Base-by-base conservation (phyloP, 1,140 invertebrate genomes). In the Drosophila micromelanica region DNA sequence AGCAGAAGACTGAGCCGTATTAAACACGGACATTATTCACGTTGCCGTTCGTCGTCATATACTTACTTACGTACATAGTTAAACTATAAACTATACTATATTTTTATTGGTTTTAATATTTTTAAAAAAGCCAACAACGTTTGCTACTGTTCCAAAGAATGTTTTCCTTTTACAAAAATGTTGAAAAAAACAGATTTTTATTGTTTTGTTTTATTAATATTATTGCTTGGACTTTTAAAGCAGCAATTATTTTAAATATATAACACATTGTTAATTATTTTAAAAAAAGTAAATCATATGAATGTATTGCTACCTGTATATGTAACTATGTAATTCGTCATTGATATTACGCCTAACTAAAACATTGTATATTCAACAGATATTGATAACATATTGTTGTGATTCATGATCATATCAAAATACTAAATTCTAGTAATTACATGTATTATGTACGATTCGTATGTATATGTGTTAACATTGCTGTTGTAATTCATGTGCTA, bases 321-420 rank as follows among this genome's bases (percentile, higher is more conserved):
- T 59, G 27, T 32, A 86, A 80, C 77, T 77, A 73, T 86, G 81
- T 86, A 86, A 67, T 65, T 69, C 76, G 49, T 56, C 60, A 86
- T 78, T 80, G 78, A 86, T 85, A 85, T 86, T 80, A 75, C 67
- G 55, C 67, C 75, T 55, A 86, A 73, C 72, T 79, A 76, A 68
- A 60, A 72, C 56, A 51, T 68, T 86, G 78, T 86, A 87, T 60
- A 87, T 82, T 87, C 61, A 67, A 85, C 71, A 61, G 62, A 82
- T 79, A 87, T 74, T 87, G 67, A 69, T 73, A 82, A 76, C 72
- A 76, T 80, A 76, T 84, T 89, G 82, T 87, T 87, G 82, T 87
- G 82, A 87, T 87, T 87, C 69, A 82, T 89, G 82, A 89, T 87
- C 82, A 87, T 87, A 87, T 87, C 82, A 86, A 86, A 79, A 73